Conservation (phyloP, 1,140 invertebrate species). For the Vanessa atalanta region DNA sequence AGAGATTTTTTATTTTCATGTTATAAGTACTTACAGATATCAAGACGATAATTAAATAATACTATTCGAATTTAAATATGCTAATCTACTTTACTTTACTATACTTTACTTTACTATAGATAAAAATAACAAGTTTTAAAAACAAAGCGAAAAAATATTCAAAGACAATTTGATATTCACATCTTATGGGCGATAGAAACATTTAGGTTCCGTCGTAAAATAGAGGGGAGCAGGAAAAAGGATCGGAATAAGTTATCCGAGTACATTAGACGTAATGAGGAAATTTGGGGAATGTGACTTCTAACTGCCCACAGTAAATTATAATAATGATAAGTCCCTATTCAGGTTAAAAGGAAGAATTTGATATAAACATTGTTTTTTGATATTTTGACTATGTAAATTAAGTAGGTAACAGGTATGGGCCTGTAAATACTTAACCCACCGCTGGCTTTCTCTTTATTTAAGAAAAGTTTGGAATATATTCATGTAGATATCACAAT, state of each 20-base stretch:
- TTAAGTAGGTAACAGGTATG: too few species aligned
- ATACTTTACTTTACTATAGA: too few species aligned
- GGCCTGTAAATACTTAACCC: too few species aligned
- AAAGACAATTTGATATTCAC: neutral
- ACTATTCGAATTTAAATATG: too few species aligned
- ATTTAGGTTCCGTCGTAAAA: constrained; percentile 9
- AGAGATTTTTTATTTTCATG: too few species aligned
- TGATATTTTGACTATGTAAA: too few species aligned
- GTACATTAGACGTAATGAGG: constrained; percentile 28
- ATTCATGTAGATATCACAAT: too few species aligned
- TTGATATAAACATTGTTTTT: neutral
- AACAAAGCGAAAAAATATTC: neutral
- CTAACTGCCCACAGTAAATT: constrained; percentile 24
- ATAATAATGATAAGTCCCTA: constrained; percentile 15
- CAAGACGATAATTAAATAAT: too few species aligned
- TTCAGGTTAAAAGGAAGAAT: neutral
- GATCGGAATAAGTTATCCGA: constrained; percentile 25
- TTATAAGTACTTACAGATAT: too few species aligned
- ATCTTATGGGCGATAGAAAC: neutral
- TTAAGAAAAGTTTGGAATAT: too few species aligned
- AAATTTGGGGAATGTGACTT: constrained; percentile 28
- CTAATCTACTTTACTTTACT: too few species aligned
- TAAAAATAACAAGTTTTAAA: neutral
- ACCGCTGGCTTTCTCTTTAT: too few species aligned
- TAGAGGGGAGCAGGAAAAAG: constrained; percentile 8